These are phyloP conservation scores for Zeuzera pyrina DNA, from an alignment of 2,888 invertebrate species.

Conservation along the genomic window DNA sequence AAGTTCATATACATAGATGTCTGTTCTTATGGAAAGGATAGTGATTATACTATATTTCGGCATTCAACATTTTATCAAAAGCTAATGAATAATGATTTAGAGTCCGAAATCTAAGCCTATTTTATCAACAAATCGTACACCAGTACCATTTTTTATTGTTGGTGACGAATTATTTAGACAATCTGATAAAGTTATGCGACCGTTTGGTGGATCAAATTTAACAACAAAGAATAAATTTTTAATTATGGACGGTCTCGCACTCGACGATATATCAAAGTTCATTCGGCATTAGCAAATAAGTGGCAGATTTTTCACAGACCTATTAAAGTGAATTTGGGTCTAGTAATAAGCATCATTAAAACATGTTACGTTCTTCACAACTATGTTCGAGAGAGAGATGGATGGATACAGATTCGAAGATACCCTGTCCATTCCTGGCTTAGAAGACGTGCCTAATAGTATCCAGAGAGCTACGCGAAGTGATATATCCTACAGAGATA, in stretches of 20 bases:
- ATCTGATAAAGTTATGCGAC: slow-evolving; percentile 10
- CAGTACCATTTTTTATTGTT: slow-evolving; percentile 11
- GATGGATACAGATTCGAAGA: slow-evolving; percentile 9
- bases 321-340: slow-evolving; percentile 8
- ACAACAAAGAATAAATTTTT: slow-evolving; percentile 9
- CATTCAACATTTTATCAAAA: slow-evolving; percentile 15
- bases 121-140: slow-evolving; percentile 7
- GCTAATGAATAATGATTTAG: slow-evolving; percentile 12
- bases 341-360: slow-evolving; percentile 4
- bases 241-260: slow-evolving; percentile 9
- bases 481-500: slow-evolving; percentile 5
- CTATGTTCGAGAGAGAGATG: slow-evolving; percentile 5
- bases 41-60: slow-evolving; percentile 11
- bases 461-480: slow-evolving; percentile 1
- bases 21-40: slow-evolving; percentile 10
- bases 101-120: slow-evolving; percentile 8
- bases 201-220: slow-evolving; percentile 9
- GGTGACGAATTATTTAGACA: slow-evolving; percentile 13
- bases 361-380: slow-evolving; percentile 5
- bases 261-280: no score
- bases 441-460: no score
- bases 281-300: no score
- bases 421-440: slow-evolving; percentile 9
- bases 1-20: slow-evolving; percentile 9
- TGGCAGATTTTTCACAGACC: slow-evolving; percentile 3